Evolutionary conservation across 2,113 vertebrate species (phyloP).

Genomic region (Seriola rivoliana): DNA sequence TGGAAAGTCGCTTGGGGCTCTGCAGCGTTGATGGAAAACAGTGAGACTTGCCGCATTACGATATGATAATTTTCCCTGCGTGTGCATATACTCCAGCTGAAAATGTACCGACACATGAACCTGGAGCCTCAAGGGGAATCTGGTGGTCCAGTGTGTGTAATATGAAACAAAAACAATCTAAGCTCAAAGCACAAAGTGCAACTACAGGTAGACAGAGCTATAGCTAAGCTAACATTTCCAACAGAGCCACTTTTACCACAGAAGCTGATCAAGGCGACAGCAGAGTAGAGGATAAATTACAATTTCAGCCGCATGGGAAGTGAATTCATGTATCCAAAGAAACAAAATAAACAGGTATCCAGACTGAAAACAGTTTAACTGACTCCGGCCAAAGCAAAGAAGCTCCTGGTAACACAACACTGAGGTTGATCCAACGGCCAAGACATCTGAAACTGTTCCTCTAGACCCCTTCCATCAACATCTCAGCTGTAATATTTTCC

Average conservation of each 20-base stretch:
- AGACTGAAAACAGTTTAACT: constrained; percentile 29
- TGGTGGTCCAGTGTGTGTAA: constrained; percentile 44
- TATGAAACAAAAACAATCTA: constrained; percentile 37
- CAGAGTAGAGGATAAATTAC: not conserved
- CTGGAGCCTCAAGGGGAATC: constrained; percentile 17
- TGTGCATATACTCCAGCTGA: constrained; percentile 43
- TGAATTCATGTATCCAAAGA: not conserved
- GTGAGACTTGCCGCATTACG: constrained; percentile 37
- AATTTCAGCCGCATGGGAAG: not conserved
- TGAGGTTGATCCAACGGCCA: constrained; percentile 13
- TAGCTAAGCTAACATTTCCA: constrained; percentile 21
- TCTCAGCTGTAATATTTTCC: constrained; percentile 7
- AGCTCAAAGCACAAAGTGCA: constrained; percentile 14
- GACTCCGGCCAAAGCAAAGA: constrained; percentile 15
- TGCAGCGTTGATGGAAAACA: constrained; percentile 39
- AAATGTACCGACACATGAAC: constrained; percentile 54
- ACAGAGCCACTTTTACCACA: not conserved
- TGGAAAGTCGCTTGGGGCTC: constrained; percentile 34
- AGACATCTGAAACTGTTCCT: constrained; percentile 38
- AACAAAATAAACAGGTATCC: constrained; percentile 36
- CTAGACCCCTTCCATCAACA: constrained; percentile 27
- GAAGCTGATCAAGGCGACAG: not conserved
- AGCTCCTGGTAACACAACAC: constrained; percentile 34
- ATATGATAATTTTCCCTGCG: constrained; percentile 57
- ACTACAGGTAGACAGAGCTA: constrained; percentile 3